Evolutionary conservation across 2,797 vertebrate species (phyloP).

Genomic region (Lithobates sylvaticus): DNA sequence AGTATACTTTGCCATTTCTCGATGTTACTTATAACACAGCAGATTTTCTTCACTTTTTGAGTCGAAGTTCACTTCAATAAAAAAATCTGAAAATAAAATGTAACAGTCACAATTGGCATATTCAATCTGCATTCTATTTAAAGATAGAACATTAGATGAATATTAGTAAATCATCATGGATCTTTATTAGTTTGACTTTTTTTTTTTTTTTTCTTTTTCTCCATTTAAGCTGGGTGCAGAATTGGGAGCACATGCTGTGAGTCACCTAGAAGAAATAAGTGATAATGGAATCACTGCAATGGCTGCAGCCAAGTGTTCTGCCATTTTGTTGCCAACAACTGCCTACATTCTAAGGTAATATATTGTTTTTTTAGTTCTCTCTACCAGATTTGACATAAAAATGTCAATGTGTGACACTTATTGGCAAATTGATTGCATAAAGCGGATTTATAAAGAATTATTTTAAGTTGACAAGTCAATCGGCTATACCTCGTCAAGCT

Average conservation of each 20-base stretch:
- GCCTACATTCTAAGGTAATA: conserved; percentile 94
- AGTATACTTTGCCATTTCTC: too few species aligned
- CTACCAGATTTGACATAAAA: too few species aligned
- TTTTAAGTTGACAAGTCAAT: too few species aligned
- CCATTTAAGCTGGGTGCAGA: conserved; percentile 79
- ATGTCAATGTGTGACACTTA: too few species aligned
- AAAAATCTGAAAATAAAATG: too few species aligned
- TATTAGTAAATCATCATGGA: not conserved
- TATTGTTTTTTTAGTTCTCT: not conserved
- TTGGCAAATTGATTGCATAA: too few species aligned
- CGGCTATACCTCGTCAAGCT: too few species aligned
- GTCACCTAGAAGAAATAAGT: conserved; percentile 94
- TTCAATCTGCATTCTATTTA: not conserved
- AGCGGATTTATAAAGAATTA: too few species aligned
- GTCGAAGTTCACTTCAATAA: too few species aligned
- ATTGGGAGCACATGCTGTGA: conserved; percentile 86
- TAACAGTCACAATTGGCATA: not conserved
- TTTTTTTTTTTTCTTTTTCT: not conserved
- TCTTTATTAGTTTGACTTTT: not conserved
- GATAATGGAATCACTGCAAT: conserved; percentile 90
- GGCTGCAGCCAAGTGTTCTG: conserved; percentile 80
- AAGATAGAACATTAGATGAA: not conserved
- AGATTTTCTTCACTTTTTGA: too few species aligned
- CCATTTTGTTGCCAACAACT: conserved; percentile 92
- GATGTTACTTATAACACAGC: too few species aligned